Conservation (phyloP, 1,140 invertebrate species). For the Drosophila ohnishii region DNA sequence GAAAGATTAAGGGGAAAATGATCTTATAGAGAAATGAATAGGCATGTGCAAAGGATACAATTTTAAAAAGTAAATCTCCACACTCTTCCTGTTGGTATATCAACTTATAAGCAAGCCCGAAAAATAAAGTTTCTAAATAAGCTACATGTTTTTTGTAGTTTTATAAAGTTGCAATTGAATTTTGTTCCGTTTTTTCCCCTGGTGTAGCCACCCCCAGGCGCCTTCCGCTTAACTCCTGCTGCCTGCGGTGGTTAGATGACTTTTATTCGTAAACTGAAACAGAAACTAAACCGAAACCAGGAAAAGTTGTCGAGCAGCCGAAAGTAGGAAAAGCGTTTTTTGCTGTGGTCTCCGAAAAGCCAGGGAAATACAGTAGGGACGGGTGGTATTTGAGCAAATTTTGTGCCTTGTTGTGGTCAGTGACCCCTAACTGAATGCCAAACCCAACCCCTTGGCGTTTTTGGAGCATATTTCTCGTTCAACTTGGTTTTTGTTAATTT, state of each 20-base stretch:
- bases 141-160: neutral
- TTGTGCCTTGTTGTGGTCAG: constrained; percentile 70
- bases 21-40: too few species aligned
- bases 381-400: constrained; percentile 42
- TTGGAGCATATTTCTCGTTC: constrained; percentile 55
- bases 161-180: neutral
- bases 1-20: too few species aligned
- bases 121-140: neutral
- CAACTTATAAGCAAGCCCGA: neutral
- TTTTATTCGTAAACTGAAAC: constrained; percentile 76
- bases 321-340: constrained; percentile 46
- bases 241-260: constrained; percentile 61
- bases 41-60: neutral
- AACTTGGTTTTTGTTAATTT: constrained; percentile 69
- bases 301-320: constrained; percentile 47
- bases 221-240: constrained; percentile 5
- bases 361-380: neutral
- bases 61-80: neutral
- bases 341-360: constrained; percentile 22
- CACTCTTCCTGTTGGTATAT: neutral
- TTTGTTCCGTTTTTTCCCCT: constrained; percentile 4
- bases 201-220: constrained; percentile 14
- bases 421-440: constrained; percentile 7
- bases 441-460: constrained; percentile 18
- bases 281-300: constrained; percentile 45